Percentiles rank a stretch among this genome's conserved stretches.
phyloP scores from a whole-genome alignment of 2,888 invertebrate genomes.

The Frankliniella fusca region DNA sequence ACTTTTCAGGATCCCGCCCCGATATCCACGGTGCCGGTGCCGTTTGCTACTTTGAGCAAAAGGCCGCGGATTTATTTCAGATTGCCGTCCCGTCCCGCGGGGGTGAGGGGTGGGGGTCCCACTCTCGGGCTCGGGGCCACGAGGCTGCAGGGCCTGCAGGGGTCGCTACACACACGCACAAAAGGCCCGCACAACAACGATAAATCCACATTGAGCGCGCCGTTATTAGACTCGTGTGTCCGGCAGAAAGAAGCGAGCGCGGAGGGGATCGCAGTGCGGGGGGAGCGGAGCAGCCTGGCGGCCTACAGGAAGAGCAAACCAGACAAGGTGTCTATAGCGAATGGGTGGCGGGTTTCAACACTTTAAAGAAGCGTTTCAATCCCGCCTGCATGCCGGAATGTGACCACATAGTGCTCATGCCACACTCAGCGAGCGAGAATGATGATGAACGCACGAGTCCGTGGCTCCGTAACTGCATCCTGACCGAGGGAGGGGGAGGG shows the following conservation, averaged over 20 bases:
- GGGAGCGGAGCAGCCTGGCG: no score
- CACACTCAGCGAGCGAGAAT: no score
- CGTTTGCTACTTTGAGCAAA: neutral
- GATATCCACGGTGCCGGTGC: neutral
- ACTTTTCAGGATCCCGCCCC: no score
- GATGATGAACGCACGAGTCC: no score
- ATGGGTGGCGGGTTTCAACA: no score
- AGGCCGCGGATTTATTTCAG: neutral
- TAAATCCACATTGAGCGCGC: neutral
- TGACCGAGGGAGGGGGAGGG: neutral
- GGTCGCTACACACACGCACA: neutral
- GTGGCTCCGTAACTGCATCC: no score
- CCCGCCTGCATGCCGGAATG: no score
- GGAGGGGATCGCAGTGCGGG: neutral
- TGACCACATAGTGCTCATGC: no score
- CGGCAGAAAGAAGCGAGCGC: neutral
- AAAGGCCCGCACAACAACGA: neutral
- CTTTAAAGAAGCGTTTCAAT: neutral
- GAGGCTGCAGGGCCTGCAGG: neutral
- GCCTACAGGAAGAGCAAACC: neutral
- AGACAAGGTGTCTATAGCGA: no score
- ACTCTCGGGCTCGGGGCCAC: no score
- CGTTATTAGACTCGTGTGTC: constrained; percentile 7
- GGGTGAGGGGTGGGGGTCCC: neutral
- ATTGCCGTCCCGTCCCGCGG: neutral